Conservation (phyloP, 2,797 vertebrate species). For the Smutsia temminckii region DNA sequence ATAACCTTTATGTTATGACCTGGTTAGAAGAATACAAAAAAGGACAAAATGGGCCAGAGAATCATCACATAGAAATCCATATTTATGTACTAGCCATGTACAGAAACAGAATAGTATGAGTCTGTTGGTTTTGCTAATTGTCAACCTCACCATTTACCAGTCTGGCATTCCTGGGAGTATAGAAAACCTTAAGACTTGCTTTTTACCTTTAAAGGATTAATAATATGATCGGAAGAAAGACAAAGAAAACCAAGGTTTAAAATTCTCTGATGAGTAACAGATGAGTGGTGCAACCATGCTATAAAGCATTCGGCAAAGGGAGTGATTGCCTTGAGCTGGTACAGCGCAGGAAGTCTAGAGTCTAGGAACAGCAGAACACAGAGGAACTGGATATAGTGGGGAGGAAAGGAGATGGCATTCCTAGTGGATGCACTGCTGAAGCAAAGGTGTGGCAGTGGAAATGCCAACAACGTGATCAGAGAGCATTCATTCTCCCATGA, state of each 20-base stretch:
- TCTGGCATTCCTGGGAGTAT: neutral
- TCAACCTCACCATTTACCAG: neutral
- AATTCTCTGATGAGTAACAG: neutral
- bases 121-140: constrained; percentile 54
- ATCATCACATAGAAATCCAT: constrained; percentile 45
- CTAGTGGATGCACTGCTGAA: neutral
- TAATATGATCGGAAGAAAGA: neutral
- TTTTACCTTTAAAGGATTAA: neutral
- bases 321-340: neutral
- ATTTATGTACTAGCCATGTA: constrained; percentile 24
- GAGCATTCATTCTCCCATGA: neutral
- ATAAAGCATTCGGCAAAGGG: neutral
- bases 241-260: constrained; percentile 12
- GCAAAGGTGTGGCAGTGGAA: neutral
- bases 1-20: constrained; percentile 46
- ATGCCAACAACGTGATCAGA: neutral
- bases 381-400: neutral
- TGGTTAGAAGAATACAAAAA: constrained; percentile 37
- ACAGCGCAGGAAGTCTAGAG: neutral
- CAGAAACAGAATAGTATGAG: constrained; percentile 9
- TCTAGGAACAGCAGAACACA: neutral
- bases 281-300: neutral
- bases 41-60: neutral
- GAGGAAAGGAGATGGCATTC: neutral
- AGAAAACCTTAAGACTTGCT: neutral